phyloP scores from a whole-genome alignment of 2,888 invertebrate genomes.

The Hipparchia semele region DNA sequence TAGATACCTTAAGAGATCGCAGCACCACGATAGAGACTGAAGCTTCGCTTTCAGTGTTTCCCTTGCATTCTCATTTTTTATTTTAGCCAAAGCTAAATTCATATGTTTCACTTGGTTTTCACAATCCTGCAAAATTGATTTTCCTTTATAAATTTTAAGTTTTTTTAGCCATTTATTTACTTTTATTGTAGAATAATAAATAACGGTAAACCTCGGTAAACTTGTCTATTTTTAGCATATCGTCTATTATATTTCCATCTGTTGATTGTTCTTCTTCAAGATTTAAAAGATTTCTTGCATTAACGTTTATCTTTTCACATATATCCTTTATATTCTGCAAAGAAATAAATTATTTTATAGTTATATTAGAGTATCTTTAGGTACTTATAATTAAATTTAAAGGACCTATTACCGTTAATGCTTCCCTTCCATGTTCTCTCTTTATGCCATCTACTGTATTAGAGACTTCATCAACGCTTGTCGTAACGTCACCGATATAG shows the following conservation, averaged over 20 bases:
- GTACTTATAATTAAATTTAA: not conserved
- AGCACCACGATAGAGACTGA: slow-evolving; percentile 52
- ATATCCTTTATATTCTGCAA: slow-evolving; percentile 51
- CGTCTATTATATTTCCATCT: slow-evolving; percentile 42
- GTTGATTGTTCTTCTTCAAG: slow-evolving; percentile 36
- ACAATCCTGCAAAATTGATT: slow-evolving; percentile 52
- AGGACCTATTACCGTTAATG: slow-evolving; percentile 46
- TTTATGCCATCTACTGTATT: slow-evolving; percentile 41
- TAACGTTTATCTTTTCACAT: slow-evolving; percentile 51
- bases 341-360: not conserved
- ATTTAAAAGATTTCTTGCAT: slow-evolving; percentile 48
- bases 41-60: slow-evolving; percentile 48
- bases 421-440: slow-evolving; percentile 45
- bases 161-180: not conserved
- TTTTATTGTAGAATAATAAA: not conserved
- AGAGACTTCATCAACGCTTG: slow-evolving; percentile 51
- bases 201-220: slow-evolving; percentile 54
- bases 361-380: not conserved
- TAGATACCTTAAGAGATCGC: slow-evolving; percentile 57
- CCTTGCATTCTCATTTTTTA: slow-evolving; percentile 53
- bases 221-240: slow-evolving; percentile 51
- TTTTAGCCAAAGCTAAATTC: slow-evolving; percentile 43
- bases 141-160: not conserved
- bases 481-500: slow-evolving; percentile 59
- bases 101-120: slow-evolving; percentile 53